Conservation (phyloP, 2,113 vertebrate genomes). For the Sterna hirundo region DNA sequence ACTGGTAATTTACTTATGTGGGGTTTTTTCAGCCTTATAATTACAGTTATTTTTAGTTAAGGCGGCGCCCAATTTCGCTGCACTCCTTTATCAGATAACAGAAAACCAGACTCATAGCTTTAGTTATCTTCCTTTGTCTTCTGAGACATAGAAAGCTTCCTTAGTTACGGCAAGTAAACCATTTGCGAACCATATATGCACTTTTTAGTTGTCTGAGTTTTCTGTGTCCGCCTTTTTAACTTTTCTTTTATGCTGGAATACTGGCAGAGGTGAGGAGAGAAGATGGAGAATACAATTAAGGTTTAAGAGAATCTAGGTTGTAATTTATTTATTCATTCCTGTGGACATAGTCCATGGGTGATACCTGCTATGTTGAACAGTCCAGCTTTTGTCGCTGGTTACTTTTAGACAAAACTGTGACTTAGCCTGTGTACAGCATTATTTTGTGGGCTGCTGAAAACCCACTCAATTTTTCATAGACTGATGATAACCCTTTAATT, state of each 20-base stretch:
- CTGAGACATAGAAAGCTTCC: background rate
- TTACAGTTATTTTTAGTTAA: conserved; percentile 1
- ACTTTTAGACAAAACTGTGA: background rate
- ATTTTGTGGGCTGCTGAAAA: background rate
- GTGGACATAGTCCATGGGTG: background rate
- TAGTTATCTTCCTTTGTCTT: background rate
- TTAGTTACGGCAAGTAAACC: background rate
- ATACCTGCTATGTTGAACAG: background rate
- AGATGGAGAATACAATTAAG: background rate
- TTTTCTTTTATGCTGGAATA: background rate
- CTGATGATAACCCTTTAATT: background rate
- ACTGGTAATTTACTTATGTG: background rate
- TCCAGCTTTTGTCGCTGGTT: background rate
- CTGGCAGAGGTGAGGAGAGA: background rate
- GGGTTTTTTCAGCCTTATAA: background rate
- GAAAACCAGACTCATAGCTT: background rate
- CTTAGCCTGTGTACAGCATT: background rate
- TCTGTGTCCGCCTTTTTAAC: background rate
- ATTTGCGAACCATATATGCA: background rate
- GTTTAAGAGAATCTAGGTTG: background rate
- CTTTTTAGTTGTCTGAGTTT: background rate
- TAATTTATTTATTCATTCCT: background rate
- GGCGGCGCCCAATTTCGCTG: background rate
- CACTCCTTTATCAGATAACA: background rate
- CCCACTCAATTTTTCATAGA: background rate